Evolutionary conservation across 2,113 vertebrate genomes (phyloP).

Genomic region (Picathartes gymnocephalus): DNA sequence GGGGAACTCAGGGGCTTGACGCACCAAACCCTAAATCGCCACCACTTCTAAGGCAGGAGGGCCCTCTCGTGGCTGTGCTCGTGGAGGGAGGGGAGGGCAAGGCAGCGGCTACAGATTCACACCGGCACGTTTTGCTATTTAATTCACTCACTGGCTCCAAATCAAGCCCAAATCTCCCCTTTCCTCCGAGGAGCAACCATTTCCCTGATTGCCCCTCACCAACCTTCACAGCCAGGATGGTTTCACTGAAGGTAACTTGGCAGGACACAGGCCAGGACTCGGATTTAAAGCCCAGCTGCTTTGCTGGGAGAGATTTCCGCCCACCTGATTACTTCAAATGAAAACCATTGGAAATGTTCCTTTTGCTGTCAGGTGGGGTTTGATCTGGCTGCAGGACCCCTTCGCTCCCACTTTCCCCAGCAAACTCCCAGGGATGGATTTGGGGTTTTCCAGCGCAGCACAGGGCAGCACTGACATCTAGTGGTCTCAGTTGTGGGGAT

Average conservation of each 20-base stretch:
- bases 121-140: rapidly evolving
- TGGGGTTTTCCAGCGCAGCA: background rate
- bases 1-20: rapidly evolving
- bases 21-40: rapidly evolving
- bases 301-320: background rate
- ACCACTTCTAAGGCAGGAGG: background rate
- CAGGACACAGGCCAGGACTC: background rate
- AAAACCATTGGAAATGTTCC: background rate
- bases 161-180: background rate
- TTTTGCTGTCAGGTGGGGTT: background rate
- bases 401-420: background rate
- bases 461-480: constrained; percentile 61
- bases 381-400: background rate
- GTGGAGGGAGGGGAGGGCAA: rapidly evolving
- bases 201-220: rapidly evolving
- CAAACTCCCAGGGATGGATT: background rate
- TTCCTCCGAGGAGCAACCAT: too few relatives aligned
- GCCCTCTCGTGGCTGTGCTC: background rate
- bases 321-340: background rate
- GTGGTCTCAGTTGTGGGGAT: background rate
- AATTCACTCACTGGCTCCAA: background rate
- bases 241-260: rapidly evolving
- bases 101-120: rapidly evolving
- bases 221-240: background rate
- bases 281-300: background rate